A percentile compares a stretch with the other conserved stretches of the same genome.
Conservation (phyloP, 2,888 invertebrate genomes). For the Chloroclystis v-ata region DNA sequence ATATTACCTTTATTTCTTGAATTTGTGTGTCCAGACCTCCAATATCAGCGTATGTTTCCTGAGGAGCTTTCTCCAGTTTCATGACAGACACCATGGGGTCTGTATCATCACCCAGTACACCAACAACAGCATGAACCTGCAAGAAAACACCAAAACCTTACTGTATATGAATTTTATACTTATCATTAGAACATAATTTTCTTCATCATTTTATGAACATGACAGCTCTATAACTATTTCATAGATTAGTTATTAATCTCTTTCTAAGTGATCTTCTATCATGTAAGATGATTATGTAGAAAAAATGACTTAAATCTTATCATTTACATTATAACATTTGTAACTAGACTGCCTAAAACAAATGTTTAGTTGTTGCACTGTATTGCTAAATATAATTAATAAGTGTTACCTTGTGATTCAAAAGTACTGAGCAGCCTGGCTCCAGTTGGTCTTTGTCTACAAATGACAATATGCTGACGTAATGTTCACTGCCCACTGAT, state of each 20-base stretch:
- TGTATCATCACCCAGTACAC: constrained; percentile 98
- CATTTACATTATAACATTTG: too few species aligned
- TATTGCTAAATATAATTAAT: too few species aligned
- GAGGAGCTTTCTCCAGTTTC: constrained; percentile 99
- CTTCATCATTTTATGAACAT: too few species aligned
- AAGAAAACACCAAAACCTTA: constrained; percentile 5
- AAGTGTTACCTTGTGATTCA: constrained; percentile 93
- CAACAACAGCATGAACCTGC: constrained; percentile 98
- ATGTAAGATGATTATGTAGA: too few species aligned
- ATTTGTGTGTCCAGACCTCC: constrained; percentile 98
- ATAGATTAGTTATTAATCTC: too few species aligned
- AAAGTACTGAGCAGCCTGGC: constrained; percentile 97
- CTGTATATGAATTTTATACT: not conserved
- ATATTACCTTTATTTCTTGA: constrained; percentile 77
- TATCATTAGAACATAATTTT: not conserved
- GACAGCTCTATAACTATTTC: too few species aligned
- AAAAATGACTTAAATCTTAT: too few species aligned
- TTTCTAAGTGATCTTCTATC: too few species aligned
- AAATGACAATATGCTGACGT: constrained; percentile 98
- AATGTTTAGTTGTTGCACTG: too few species aligned
- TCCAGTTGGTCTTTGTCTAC: constrained; percentile 99
- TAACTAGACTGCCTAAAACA: too few species aligned
- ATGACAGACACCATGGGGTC: constrained; percentile 99
- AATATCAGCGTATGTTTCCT: constrained; percentile 99
- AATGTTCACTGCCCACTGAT: constrained; percentile 99